Evolutionary conservation across 1,140 invertebrate species (phyloP), one percentile per base, ranked within the genome.

Genomic region (Bacillus rossius): DNA sequence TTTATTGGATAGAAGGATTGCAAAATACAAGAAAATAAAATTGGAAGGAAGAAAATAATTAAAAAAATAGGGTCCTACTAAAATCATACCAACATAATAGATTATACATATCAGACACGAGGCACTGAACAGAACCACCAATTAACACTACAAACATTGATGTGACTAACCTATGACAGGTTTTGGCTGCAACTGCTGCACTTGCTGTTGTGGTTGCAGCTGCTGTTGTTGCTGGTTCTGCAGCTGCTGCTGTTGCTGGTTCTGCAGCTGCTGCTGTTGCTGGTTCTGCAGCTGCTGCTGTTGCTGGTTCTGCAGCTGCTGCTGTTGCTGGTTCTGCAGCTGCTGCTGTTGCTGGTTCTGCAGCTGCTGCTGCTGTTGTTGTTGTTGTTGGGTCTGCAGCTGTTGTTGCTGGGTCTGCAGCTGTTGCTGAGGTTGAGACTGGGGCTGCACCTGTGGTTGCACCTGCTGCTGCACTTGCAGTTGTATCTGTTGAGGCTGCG

Each of bases 151-250:
- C n/a, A n/a, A n/a, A n/a, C n/a, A n/a, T n/a, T n/a, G n/a, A n/a
- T 16, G 43, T 50, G 20, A 67, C 75, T 69, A 70, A 80, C 79
- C 74, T 77, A 80, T 81, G 57, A 80, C 71, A 16, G 79, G 74
- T 64, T 80, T 79, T 8, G 76, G 76, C 62, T 81, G 79, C 53
- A 80, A 29, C 25, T 54, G 49, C 42, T 66, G 62, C 45, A 66
- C 61, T 57, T 66, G 67, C 63, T 71, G 65, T 16, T 58, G 61
- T 53, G 57, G 67, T 8, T 37, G 55, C 13, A 19, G 10, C 37
- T 57, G 38, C 58, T 60, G 61, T 50, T 34, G 55, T 10, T 8
- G 38, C 26, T 61, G 59, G 38, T 60, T 57, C 23, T 57, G 66
- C 8, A 59, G 37, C 56, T 61, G 63, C 40, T 52, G 55, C 37